Base-by-base conservation (phyloP, 2,113 vertebrate species). In the Romanogobio albipinnatus region DNA sequence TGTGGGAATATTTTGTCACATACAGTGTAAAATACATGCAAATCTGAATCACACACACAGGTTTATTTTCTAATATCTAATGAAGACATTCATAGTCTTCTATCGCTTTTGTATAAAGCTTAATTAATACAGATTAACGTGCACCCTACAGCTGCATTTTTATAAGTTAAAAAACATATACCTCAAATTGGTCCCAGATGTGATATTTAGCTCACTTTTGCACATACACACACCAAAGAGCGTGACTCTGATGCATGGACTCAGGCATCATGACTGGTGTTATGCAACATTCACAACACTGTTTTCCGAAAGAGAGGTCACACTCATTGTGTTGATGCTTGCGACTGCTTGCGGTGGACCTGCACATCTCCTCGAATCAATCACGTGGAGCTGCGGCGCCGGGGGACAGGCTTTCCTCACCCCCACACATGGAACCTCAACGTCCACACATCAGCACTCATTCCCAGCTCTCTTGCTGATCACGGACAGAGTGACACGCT, bases 361-460 rank as follows among this genome's bases (percentile, higher is more conserved):
- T 43, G 22, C 76, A 43, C 33, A 61, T 78, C 53, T 59, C 56
- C 56, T 78, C 33, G 4, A 15, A 47, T 64, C 43, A 29, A 11
- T 80, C 59, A 80, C 17, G 1, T 19, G 39, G 9, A 80, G 39
- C 43, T 5, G 15, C 77, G 49, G 39, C 14, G 19, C n/a, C 9
- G 7, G 13, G 7, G 47, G 43, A 80, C 39, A 64, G 77, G 51
- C 76, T 78, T 78, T 24, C 77, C n/a, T 26, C 74, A 76, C 24
- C 51, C n/a, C 53, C 17, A 6, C 53, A 56, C 53, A 56, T 22
- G 53, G 53, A 56, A 56, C 53, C 53, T n/a, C 1, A 62, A 79
- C 11, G 1, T 43, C 6, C 77, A 56, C 74, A 56, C 9, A 29
- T 19, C 49, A 75, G 24, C 13, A 24, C 71, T 51, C 5, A 17